These are phyloP conservation scores for Apamea anceps DNA, from an alignment of 2,888 invertebrate species.

Conservation along the genomic window DNA sequence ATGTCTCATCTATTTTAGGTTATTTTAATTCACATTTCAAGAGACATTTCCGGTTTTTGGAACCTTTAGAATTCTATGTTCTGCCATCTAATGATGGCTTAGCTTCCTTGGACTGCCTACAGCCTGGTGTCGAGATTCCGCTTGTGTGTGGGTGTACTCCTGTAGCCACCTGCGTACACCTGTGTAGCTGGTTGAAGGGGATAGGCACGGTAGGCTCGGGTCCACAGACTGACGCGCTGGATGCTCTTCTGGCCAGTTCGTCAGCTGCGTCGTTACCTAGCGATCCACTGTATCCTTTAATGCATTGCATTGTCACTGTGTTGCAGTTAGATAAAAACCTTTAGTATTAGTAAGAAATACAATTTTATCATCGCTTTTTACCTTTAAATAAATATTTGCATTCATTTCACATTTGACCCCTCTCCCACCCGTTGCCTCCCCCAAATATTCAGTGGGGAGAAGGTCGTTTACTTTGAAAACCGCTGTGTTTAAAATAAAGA, in stretches of 20 bases:
- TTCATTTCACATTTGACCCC: conserved; percentile 13
- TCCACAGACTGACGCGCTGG: not conserved
- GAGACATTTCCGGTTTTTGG: not conserved
- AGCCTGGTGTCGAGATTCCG: not conserved
- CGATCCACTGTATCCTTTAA: not conserved
- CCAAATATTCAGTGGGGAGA: conserved; percentile 29
- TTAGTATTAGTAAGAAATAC: not conserved
- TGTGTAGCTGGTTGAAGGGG: not conserved
- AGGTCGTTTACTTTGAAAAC: conserved; percentile 56
- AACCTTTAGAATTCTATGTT: not conserved
- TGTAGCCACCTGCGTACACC: not conserved
- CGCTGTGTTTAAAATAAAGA: conserved; percentile 61
- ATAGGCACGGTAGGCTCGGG: not conserved
- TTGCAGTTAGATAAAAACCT: not conserved
- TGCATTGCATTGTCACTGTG: not conserved
- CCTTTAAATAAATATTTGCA: conserved; percentile 18
- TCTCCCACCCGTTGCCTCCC: conserved; percentile 25
- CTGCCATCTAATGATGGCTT: not conserved
- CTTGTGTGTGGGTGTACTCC: not conserved
- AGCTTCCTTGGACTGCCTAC: not conserved
- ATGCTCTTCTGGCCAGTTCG: not conserved
- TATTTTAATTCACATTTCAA: not conserved
- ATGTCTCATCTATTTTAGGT: not conserved
- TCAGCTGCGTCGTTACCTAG: not conserved
- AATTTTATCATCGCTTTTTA: not conserved